Evolutionary conservation across 2,113 vertebrate species (phyloP), one percentile per base, ranked within the genome.

Genomic region (Trochalopteron elliotii): DNA sequence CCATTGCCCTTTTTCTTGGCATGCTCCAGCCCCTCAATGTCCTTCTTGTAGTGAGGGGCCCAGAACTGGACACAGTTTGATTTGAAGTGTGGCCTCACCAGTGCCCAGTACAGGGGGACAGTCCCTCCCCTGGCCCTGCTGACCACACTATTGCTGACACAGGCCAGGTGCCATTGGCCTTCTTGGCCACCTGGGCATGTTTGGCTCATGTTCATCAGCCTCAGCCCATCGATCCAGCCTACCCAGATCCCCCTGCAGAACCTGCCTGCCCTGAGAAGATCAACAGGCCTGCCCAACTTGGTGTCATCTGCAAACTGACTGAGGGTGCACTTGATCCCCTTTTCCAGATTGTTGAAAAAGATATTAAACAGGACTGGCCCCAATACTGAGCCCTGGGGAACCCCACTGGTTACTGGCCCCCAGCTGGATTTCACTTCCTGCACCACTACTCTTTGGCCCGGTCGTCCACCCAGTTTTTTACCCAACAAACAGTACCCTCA

Each of bases 181-280:
- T 3, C 44, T 30, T 45, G 59, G 8, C 14, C 65, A 22, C 24
- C 7, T 65, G 33, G 44, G 20, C 39, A 40, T 4, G 3, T 27
- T 37, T 64, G 57, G 8, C 11, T 72, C 17, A 1, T 22, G 12
- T 39, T 52, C 20, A 45, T 15, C 0, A 0, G n/a, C 52, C 39
- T 72, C 13, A 20, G 42, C 15, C 27, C n/a, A 22, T 19, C 0
- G 0, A 33, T 23, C 59, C 52, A 53, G 19, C 21, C 37, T 22
- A 3, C 27, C 21, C 39, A 72, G 21, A 60, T 31, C 12, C 12
- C n/a, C 28, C 60, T 42, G 30, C 25, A 60, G 31, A 39, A 31
- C 52, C 25, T 60, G 53, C 39, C 45, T 31, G 28, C 30, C n/a
- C 18, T 35, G 37, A 71, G 42, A 37, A 71, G 20, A 30, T 27